A percentile compares a stretch with the other conserved stretches of the same genome.
These are phyloP conservation scores for Bruchidius siliquastri DNA, from an alignment of 2,888 invertebrate species.

Conservation along the genomic window DNA sequence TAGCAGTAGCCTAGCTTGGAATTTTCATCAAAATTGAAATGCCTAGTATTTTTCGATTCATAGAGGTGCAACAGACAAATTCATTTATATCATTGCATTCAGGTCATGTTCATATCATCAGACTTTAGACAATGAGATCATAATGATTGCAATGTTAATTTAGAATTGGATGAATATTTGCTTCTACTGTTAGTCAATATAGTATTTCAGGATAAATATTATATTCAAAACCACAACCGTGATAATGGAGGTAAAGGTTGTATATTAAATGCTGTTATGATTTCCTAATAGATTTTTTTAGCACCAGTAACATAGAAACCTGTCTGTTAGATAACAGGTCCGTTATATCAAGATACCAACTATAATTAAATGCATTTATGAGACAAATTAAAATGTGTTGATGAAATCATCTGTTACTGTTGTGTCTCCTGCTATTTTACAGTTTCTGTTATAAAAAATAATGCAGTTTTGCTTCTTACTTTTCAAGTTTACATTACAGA, in stretches of 20 bases:
- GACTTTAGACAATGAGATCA: too few species aligned
- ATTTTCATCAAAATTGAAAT: too few species aligned
- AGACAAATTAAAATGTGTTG: background rate
- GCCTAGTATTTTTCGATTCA: too few species aligned
- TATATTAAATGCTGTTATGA: background rate
- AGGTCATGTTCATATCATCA: too few species aligned
- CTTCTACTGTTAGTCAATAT: too few species aligned
- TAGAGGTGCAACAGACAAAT: too few species aligned
- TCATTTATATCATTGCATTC: too few species aligned
- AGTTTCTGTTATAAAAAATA: background rate
- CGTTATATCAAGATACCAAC: background rate
- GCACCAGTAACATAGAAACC: background rate
- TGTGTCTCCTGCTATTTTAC: background rate
- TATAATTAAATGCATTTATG: background rate
- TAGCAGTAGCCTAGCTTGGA: too few species aligned
- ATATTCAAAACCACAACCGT: background rate
- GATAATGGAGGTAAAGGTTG: background rate
- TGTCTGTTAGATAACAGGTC: background rate
- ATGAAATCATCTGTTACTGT: too few species aligned
- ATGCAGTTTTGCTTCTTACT: too few species aligned
- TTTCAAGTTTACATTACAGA: too few species aligned
- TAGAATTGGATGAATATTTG: background rate
- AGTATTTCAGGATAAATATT: background rate
- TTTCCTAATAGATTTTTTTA: background rate
- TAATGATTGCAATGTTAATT: too few species aligned